Evolutionary conservation across 35 echinoderm and acorn worm species (phyloP).

Genomic region (Acanthaster planci): DNA sequence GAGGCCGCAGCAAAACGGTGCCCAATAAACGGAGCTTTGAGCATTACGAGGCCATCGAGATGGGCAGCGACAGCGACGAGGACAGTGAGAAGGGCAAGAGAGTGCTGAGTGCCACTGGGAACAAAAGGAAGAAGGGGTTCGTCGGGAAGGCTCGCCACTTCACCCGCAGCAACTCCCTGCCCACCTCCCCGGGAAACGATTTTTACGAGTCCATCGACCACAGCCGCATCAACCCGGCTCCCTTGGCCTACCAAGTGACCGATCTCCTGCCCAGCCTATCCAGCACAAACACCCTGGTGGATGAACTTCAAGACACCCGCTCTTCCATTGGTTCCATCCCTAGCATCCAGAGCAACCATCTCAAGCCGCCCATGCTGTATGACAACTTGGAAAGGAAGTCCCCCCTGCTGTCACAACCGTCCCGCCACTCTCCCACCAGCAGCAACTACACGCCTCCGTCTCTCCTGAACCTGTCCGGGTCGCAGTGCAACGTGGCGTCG

Average conservation of each 20-base stretch:
- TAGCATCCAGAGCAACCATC: neutral
- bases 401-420: neutral
- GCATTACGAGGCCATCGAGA: neutral
- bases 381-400: constrained; percentile 13
- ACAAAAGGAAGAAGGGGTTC: neutral
- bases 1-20: neutral
- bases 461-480: neutral
- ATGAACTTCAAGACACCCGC: neutral
- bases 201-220: constrained; percentile 15
- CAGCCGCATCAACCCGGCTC: neutral
- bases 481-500: neutral
- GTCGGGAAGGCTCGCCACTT: neutral
- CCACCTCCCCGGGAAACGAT: neutral
- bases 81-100: neutral
- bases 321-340: neutral
- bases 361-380: neutral
- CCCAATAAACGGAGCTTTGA: constrained; percentile 9
- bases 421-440: neutral
- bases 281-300: neutral
- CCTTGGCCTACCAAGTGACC: constrained; percentile 7
- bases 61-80: neutral
- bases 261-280: neutral
- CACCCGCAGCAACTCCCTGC: neutral
- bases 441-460: constrained; percentile 1
- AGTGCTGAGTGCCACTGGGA: neutral